A percentile compares a stretch with the other conserved stretches of the same genome.
Evolutionary conservation across 2,888 invertebrate genomes (phyloP).

Genomic region (Cremastinae sp.): DNA sequence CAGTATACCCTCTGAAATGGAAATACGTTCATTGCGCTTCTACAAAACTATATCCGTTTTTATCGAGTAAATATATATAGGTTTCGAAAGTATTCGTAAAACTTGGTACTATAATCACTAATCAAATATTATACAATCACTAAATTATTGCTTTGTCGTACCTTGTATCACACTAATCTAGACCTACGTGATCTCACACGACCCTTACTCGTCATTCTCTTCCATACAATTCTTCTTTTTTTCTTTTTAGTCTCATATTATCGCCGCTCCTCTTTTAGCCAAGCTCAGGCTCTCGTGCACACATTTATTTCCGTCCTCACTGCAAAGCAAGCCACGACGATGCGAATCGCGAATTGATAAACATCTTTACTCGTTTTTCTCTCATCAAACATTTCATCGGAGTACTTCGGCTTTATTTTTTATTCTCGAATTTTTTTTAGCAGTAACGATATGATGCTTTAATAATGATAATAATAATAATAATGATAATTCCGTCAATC

Average conservation of each 20-base stretch:
- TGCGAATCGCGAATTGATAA: slow-evolving; percentile 56
- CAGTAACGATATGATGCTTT: no score
- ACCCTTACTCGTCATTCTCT: slow-evolving; percentile 55
- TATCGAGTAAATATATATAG: slow-evolving; percentile 77
- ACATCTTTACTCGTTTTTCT: slow-evolving; percentile 43
- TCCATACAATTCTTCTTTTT: slow-evolving; percentile 35
- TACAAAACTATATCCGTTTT: slow-evolving; percentile 79
- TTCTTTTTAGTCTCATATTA: slow-evolving; percentile 62
- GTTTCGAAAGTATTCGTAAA: slow-evolving; percentile 76
- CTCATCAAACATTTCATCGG: slow-evolving; percentile 32
- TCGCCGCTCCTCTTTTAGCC: slow-evolving; percentile 50
- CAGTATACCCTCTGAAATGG: slow-evolving; percentile 57
- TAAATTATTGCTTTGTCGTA: slow-evolving; percentile 80
- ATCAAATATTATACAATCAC: slow-evolving; percentile 79
- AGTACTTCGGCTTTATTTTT: slow-evolving; percentile 42
- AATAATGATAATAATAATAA: slow-evolving; percentile 19
- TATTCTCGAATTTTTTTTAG: slow-evolving; percentile 24
- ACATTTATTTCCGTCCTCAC: slow-evolving; percentile 28
- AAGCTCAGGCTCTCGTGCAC: slow-evolving; percentile 57
- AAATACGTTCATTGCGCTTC: slow-evolving; percentile 66
- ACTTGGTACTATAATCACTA: slow-evolving; percentile 77
- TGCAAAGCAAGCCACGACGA: slow-evolving; percentile 46
- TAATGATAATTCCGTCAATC: slow-evolving; percentile 10
- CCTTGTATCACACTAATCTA: slow-evolving; percentile 80
- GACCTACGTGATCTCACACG: slow-evolving; percentile 69